Base-by-base conservation (phyloP, 2,888 invertebrate species). In the Melanostoma scalare region DNA sequence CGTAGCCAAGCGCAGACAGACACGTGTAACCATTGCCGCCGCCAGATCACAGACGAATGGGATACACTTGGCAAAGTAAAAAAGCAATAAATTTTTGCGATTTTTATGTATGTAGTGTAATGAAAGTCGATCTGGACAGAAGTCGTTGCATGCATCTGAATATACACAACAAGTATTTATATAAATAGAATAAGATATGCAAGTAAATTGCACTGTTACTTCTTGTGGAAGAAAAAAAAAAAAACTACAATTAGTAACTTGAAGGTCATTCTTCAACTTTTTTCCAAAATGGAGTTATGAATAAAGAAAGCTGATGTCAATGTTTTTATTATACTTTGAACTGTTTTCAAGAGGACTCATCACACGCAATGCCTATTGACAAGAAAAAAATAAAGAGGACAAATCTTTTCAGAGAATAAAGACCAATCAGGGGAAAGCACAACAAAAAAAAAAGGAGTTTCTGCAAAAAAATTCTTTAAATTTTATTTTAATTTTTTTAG, bases 1-100 rank as follows among this genome's bases (percentile, higher is more conserved):
- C 48, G 67, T 67, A 76, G 61, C 55, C 71, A 76, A 81, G 80
- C 60, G 65, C 65, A 81, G 58, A 58, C 65, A 81, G 58, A 72
- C 72, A 72, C 77, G 77, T 81, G 72, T 60, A 77, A 67, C 71
- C 33, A 68, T 63, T 53, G 58, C 46, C 61, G 79, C 67, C 61
- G 44, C 30, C 46, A 60, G 42, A 72, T 72, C 53, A 48, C 55
- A 61, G 61, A 50, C 63, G 33, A 44, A 69, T 69, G 61, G 40
- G 40, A 76, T 80, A 65, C 53, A 69, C 20, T 40, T 55, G 9
- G 50, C 36, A 33, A 48, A 75, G 50, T 80, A 63, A 44, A 61
- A 50, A 58, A 65, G 30, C 42, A 68, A 68, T 40, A 68, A 74
- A 69, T 74, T 74, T 56, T 42, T 69, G 46, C 68, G 68, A 74